Evolutionary conservation across 2,113 vertebrate genomes (phyloP).

Genomic region (Zapornia atra): DNA sequence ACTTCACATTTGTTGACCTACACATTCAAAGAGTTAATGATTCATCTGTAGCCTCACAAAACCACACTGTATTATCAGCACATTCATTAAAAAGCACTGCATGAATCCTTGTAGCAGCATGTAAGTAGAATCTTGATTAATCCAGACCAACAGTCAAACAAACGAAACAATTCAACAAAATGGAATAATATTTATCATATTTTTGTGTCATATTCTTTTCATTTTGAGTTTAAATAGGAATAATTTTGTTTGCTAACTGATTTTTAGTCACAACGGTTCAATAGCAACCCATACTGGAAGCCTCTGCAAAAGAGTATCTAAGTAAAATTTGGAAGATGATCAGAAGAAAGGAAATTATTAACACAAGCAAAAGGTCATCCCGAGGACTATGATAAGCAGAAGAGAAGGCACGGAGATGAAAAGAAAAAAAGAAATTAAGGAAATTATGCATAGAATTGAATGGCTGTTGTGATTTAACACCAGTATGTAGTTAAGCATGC

Average conservation of each 20-base stretch:
- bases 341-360: neutral
- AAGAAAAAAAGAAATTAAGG: neutral
- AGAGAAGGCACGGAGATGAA: neutral
- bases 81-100: neutral
- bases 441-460: neutral
- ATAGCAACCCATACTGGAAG: neutral
- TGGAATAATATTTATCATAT: neutral
- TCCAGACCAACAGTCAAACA: neutral
- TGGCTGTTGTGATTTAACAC: fast-evolving
- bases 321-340: neutral
- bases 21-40: neutral
- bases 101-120: neutral
- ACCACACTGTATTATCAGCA: neutral
- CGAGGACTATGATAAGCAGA: neutral
- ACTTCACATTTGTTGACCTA: neutral
- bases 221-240: neutral
- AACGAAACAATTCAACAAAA: neutral
- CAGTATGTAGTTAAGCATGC: neutral
- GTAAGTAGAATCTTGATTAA: neutral
- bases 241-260: neutral
- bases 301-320: neutral
- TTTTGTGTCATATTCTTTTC: neutral
- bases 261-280: neutral
- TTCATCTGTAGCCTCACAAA: neutral
- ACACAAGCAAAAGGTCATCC: neutral